phyloP scores from a whole-genome alignment of 2,113 vertebrate genomes.

The Muscicapa adusta region DNA sequence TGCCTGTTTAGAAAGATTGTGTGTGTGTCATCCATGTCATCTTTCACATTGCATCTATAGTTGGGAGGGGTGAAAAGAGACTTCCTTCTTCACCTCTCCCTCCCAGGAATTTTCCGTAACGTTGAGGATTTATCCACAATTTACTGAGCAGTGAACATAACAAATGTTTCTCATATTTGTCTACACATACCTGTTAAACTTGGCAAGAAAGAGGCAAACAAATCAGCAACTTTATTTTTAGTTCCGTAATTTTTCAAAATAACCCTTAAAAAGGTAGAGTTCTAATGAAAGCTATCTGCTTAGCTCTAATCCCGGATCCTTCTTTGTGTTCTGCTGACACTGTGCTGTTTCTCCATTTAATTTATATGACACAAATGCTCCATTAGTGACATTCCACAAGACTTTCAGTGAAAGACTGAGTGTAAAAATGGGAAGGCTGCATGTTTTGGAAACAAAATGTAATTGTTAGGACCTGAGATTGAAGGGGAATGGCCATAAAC shows the following conservation, averaged over 20 bases:
- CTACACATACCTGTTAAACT: not conserved
- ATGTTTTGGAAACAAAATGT: not conserved
- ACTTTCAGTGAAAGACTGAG: not conserved
- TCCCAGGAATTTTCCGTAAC: not conserved
- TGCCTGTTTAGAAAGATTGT: too few relatives aligned
- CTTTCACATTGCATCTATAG: not conserved
- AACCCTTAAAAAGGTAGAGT: not conserved
- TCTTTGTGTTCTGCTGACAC: not conserved
- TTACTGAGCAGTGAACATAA: not conserved
- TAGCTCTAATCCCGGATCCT: not conserved
- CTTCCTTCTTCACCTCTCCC: not conserved
- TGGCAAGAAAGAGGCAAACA: not conserved
- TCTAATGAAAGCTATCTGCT: not conserved
- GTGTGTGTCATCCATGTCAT: accelerated
- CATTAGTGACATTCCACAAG: not conserved
- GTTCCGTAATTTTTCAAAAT: not conserved
- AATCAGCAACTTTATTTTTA: not conserved
- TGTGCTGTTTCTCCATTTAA: not conserved
- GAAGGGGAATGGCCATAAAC: not conserved
- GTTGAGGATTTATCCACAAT: not conserved
- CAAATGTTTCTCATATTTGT: not conserved
- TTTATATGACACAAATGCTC: not conserved
- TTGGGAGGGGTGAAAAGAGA: not conserved
- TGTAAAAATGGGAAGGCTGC: not conserved
- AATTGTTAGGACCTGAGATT: not conserved